Percentiles rank a stretch among this genome's conserved stretches.
These are phyloP conservation scores for Buathra laborator DNA, from an alignment of 2,888 invertebrate genomes.

Conservation along the genomic window DNA sequence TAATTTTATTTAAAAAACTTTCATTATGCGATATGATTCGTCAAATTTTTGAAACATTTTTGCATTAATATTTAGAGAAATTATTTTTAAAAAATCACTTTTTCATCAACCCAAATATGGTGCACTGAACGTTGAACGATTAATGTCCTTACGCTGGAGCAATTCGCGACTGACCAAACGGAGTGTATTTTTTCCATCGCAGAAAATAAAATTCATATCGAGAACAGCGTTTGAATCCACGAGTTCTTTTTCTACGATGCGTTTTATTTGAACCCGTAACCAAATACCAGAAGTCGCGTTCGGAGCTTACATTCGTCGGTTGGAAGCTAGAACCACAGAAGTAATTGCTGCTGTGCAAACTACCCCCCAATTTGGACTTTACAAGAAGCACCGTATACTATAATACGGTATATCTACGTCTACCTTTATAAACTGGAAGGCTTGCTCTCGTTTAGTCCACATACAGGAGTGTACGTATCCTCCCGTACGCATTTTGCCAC, in stretches of 20 bases:
- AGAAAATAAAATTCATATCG: background rate
- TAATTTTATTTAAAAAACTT: too few species aligned
- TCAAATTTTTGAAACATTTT: too few species aligned
- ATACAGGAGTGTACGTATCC: background rate
- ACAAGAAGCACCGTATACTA: background rate
- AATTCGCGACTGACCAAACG: too few species aligned
- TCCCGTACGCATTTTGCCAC: background rate
- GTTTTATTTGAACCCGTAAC: background rate
- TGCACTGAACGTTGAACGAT: too few species aligned
- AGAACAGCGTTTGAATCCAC: background rate
- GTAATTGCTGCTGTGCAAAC: conserved; percentile 2
- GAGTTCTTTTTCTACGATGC: too few species aligned
- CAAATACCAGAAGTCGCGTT: background rate
- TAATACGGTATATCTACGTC: background rate
- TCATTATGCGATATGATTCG: too few species aligned
- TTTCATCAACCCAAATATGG: too few species aligned
- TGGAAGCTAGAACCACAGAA: background rate
- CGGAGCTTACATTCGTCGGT: conserved; percentile 4
- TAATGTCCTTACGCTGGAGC: too few species aligned
- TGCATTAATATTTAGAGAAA: too few species aligned
- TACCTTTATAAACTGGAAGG: conserved; percentile 6
- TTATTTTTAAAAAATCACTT: too few species aligned
- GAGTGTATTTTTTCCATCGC: background rate
- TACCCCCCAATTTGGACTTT: background rate
- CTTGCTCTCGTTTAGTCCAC: conserved; percentile 1